These are phyloP conservation scores for Eurytoma californica DNA, from an alignment of 2,888 invertebrate species.

Conservation along the genomic window DNA sequence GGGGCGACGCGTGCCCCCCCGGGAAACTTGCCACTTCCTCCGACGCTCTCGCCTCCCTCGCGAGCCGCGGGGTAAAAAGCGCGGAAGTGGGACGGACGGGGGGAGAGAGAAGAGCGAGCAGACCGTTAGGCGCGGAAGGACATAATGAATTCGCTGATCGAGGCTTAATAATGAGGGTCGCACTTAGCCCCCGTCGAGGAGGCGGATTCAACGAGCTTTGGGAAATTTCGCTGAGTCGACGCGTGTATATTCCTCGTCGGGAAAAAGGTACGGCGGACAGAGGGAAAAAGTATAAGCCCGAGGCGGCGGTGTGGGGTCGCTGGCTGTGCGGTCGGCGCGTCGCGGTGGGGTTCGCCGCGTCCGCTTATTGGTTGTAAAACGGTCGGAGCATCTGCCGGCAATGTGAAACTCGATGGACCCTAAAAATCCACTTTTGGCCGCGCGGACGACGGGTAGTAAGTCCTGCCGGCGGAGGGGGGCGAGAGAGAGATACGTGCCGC, in stretches of 20 bases:
- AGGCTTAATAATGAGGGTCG: slow-evolving; percentile 30
- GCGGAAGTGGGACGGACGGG: neutral
- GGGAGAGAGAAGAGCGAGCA: neutral
- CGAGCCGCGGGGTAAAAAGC: neutral
- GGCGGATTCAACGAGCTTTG: slow-evolving; percentile 9
- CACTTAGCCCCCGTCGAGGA: slow-evolving; percentile 23
- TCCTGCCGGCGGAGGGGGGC: slow-evolving; percentile 38
- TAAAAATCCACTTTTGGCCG: slow-evolving; percentile 64
- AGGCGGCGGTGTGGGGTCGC: neutral
- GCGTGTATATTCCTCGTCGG: slow-evolving; percentile 13
- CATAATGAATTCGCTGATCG: slow-evolving; percentile 25
- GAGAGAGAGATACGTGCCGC: neutral
- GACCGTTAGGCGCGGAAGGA: neutral
- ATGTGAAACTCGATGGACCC: slow-evolving; percentile 65
- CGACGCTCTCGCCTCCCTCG: neutral
- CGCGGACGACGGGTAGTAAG: slow-evolving; percentile 61
- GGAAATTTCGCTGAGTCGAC: slow-evolving; percentile 34
- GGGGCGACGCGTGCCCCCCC: slow-evolving; percentile 15
- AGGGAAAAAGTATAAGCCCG: neutral
- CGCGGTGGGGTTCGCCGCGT: slow-evolving; percentile 12
- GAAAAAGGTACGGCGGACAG: slow-evolving; percentile 6
- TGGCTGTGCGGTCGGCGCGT: slow-evolving; percentile 6
- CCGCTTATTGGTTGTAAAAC: slow-evolving; percentile 69
- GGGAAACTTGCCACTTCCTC: slow-evolving; percentile 35
- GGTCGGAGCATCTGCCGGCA: slow-evolving; percentile 64